phyloP scores from a whole-genome alignment of 2,113 vertebrate species.

The Dermatemys mawii region DNA sequence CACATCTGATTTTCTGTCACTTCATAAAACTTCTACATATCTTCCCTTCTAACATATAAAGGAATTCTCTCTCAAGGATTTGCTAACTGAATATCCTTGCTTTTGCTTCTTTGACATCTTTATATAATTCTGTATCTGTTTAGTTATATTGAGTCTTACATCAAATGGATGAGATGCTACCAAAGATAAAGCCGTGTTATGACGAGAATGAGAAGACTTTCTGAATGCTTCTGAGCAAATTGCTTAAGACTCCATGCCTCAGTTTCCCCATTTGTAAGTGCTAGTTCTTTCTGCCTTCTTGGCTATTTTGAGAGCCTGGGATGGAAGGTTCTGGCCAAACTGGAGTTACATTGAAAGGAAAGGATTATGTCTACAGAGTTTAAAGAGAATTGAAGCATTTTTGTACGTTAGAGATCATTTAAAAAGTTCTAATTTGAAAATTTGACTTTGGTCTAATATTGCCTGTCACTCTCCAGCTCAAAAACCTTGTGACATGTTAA shows the following conservation, averaged over 20 bases:
- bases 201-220: neutral
- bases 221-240: neutral
- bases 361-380: neutral
- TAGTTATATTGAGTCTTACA: neutral
- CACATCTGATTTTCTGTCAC: neutral
- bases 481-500: neutral
- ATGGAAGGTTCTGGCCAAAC: neutral
- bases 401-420: neutral
- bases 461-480: neutral
- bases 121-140: neutral
- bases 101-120: neutral
- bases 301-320: neutral
- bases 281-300: neutral
- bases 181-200: neutral
- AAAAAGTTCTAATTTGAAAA: neutral
- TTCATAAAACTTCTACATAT: neutral
- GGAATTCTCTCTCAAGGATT: neutral
- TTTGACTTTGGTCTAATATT: neutral
- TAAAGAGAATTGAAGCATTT: neutral
- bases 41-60: neutral
- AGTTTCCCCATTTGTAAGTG: neutral
- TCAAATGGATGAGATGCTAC: neutral
- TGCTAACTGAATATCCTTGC: neutral
- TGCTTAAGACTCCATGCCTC: neutral
- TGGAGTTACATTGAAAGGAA: slow-evolving; percentile 4